These are phyloP conservation scores for Synanthedon formicaeformis DNA, from an alignment of 2,888 invertebrate genomes.

Conservation along the genomic window DNA sequence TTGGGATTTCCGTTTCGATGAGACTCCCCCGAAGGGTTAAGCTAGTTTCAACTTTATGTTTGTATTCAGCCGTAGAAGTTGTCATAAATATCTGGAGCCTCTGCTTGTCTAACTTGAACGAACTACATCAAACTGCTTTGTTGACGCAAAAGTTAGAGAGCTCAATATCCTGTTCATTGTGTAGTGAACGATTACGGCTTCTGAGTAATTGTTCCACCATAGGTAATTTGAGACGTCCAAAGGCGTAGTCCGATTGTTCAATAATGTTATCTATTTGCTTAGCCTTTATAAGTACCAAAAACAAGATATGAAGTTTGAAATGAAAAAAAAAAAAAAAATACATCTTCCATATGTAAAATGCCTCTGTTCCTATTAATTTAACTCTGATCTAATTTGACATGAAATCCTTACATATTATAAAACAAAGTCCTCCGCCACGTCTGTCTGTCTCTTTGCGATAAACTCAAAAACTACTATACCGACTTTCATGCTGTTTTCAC, in stretches of 20 bases:
- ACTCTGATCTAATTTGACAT: too few relatives aligned
- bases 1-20: conserved; percentile 45
- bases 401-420: too few relatives aligned
- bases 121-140: conserved; percentile 55
- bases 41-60: conserved; percentile 56
- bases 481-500: too few relatives aligned
- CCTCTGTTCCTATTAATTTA: too few relatives aligned
- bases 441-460: too few relatives aligned
- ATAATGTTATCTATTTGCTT: neutral
- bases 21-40: conserved; percentile 47
- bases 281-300: neutral
- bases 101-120: conserved; percentile 43
- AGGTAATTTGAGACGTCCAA: too few relatives aligned
- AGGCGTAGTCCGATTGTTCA: too few relatives aligned
- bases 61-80: conserved; percentile 45
- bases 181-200: conserved; percentile 31
- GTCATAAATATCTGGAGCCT: conserved; percentile 54
- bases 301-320: too few relatives aligned
- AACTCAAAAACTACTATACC: too few relatives aligned
- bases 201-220: neutral
- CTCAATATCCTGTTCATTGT: conserved; percentile 43
- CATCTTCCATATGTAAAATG: too few relatives aligned
- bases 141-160: conserved; percentile 44
- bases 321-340: too few relatives aligned
- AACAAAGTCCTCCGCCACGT: too few relatives aligned